Percentiles rank a stretch among this genome's conserved stretches.
Conservation (phyloP, 2,797 vertebrate species). For the Urophycis tenuis region DNA sequence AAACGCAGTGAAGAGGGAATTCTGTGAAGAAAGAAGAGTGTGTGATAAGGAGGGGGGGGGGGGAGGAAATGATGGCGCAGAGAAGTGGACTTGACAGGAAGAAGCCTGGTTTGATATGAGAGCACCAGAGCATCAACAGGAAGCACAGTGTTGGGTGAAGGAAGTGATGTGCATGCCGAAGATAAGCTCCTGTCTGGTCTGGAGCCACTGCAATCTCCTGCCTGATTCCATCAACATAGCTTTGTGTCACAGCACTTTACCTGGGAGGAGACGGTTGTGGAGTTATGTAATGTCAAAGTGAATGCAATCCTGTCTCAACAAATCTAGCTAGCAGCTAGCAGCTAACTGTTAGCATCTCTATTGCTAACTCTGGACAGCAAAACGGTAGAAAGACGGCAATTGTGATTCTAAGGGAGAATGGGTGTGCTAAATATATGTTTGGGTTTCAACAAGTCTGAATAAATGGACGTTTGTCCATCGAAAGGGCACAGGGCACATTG, state of each 20-base stretch:
- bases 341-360: not conserved
- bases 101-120: slow-evolving; percentile 55
- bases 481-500: slow-evolving; percentile 40
- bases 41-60: slow-evolving; percentile 12
- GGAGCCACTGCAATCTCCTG: not conserved
- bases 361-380: not conserved
- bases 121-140: slow-evolving; percentile 84
- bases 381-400: not conserved
- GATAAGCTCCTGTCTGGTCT: slow-evolving; percentile 74
- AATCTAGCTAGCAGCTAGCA: not conserved
- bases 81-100: slow-evolving; percentile 62
- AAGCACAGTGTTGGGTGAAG: slow-evolving; percentile 75
- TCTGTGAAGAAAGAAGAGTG: not conserved
- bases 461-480: not conserved
- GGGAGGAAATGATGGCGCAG: not conserved
- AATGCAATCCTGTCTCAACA: not conserved
- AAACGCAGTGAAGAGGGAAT: not conserved
- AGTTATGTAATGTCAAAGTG: not conserved
- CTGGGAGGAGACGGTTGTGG: not conserved
- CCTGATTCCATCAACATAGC: not conserved
- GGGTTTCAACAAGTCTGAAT: not conserved
- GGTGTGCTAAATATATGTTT: not conserved
- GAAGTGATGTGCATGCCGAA: slow-evolving; percentile 79
- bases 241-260: not conserved
- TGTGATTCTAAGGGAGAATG: not conserved